Conservation (phyloP, 2,888 invertebrate genomes). For the Portevinia maculata region DNA sequence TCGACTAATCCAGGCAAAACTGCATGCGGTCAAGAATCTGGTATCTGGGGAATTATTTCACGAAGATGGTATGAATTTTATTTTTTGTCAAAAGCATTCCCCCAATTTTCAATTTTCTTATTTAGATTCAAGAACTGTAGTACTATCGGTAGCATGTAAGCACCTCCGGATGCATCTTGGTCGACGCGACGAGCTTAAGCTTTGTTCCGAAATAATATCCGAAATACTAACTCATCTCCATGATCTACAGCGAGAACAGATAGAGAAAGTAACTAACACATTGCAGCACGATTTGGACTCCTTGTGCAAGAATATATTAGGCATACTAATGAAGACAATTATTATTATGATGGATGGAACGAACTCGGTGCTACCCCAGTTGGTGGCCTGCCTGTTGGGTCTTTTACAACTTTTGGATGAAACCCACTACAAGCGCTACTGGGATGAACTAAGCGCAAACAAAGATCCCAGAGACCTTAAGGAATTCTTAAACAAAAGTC, state of each 20-base stretch:
- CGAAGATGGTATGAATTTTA: constrained; percentile 85
- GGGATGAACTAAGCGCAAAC: constrained; percentile 88
- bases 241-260: constrained; percentile 84
- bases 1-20: constrained; percentile 90
- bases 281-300: constrained; percentile 91
- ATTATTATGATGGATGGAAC: constrained; percentile 91
- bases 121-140: constrained; percentile 91
- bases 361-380: constrained; percentile 87
- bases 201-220: constrained; percentile 93
- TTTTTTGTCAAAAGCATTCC: not conserved
- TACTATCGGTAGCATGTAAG: constrained; percentile 92
- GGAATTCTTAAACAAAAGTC: constrained; percentile 92
- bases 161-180: constrained; percentile 93
- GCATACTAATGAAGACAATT: constrained; percentile 93
- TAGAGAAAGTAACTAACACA: constrained; percentile 83
- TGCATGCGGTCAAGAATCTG: constrained; percentile 92
- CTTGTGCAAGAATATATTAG: constrained; percentile 90
- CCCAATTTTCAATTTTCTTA: constrained; percentile 64
- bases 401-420: constrained; percentile 93
- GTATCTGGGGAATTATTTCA: constrained; percentile 89
- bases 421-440: constrained; percentile 92
- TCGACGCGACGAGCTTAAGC: constrained; percentile 90
- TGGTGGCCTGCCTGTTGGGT: constrained; percentile 94
- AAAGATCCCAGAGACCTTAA: constrained; percentile 91
- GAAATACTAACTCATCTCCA: constrained; percentile 88